Conservation (phyloP, 2,113 vertebrate species). For the Puntigrus tetrazona region DNA sequence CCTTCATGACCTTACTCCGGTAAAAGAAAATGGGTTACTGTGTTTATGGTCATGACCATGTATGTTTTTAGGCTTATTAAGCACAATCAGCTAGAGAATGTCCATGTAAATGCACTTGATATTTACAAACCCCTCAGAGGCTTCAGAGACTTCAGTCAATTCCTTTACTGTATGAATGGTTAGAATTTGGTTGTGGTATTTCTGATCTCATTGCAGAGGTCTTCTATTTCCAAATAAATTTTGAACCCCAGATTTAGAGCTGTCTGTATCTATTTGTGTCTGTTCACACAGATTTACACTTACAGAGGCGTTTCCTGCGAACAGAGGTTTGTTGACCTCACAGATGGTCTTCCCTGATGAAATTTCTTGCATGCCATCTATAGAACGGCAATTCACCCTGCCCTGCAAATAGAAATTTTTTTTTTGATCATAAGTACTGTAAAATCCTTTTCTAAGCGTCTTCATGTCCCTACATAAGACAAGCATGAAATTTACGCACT, state of each 20-base stretch:
- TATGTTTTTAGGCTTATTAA: no score
- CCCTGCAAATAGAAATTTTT: conserved; percentile 57
- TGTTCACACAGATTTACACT: not conserved
- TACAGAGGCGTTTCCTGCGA: conserved; percentile 68
- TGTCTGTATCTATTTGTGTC: not conserved
- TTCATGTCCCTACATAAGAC: not conserved
- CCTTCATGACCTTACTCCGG: no score
- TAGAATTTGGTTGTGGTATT: no score
- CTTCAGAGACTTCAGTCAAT: no score
- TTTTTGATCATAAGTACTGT: not conserved
- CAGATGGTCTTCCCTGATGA: conserved; percentile 66
- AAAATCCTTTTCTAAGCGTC: not conserved
- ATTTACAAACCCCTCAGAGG: no score
- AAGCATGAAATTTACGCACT: not conserved
- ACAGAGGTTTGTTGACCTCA: conserved; percentile 76
- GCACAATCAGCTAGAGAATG: no score
- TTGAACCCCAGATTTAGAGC: not conserved
- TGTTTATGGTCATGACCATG: no score
- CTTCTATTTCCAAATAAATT: not conserved
- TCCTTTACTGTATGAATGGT: no score
- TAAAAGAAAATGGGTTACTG: no score
- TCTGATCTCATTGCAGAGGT: no score
- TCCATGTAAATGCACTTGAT: not conserved
- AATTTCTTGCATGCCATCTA: conserved; percentile 55
- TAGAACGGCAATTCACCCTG: conserved; percentile 71